Evolutionary conservation across 2,113 vertebrate genomes (phyloP).

Genomic region (Semicossyphus pulcher): DNA sequence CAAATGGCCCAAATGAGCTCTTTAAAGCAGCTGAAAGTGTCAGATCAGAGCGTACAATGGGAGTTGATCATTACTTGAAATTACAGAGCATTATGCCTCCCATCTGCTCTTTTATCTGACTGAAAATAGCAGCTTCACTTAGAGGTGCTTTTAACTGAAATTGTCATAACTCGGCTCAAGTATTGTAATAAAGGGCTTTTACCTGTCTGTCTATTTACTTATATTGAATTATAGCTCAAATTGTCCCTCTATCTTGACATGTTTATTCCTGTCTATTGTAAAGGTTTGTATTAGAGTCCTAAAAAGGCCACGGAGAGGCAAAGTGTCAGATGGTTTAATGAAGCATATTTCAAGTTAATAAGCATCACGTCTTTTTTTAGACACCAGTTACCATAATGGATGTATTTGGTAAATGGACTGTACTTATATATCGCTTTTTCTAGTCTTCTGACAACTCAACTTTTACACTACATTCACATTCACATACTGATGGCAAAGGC

Average conservation of each 20-base stretch:
- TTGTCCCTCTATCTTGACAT: constrained; percentile 11
- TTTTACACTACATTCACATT: too few relatives aligned
- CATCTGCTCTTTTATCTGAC: constrained; percentile 41
- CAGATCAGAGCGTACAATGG: constrained; percentile 28
- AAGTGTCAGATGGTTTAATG: background rate
- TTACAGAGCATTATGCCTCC: constrained; percentile 40
- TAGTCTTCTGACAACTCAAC: too few relatives aligned
- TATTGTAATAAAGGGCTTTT: constrained; percentile 40
- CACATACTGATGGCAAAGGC: too few relatives aligned
- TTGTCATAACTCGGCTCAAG: constrained; percentile 29
- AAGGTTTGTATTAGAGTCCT: constrained; percentile 1
- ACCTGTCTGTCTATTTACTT: constrained; percentile 21
- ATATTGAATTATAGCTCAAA: constrained; percentile 16
- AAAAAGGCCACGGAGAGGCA: background rate
- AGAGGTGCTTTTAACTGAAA: constrained; percentile 48
- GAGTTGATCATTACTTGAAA: constrained; percentile 64
- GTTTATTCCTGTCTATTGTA: background rate
- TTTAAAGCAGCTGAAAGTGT: constrained; percentile 46
- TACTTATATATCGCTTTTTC: too few relatives aligned
- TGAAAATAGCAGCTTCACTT: constrained; percentile 44
- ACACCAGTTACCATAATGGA: too few relatives aligned
- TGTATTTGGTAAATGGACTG: too few relatives aligned
- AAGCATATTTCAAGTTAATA: background rate
- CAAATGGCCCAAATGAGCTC: constrained; percentile 39
- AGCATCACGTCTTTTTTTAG: constrained; percentile 17